Conservation (phyloP, 2,113 vertebrate species). For the Probosciger aterrimus region DNA sequence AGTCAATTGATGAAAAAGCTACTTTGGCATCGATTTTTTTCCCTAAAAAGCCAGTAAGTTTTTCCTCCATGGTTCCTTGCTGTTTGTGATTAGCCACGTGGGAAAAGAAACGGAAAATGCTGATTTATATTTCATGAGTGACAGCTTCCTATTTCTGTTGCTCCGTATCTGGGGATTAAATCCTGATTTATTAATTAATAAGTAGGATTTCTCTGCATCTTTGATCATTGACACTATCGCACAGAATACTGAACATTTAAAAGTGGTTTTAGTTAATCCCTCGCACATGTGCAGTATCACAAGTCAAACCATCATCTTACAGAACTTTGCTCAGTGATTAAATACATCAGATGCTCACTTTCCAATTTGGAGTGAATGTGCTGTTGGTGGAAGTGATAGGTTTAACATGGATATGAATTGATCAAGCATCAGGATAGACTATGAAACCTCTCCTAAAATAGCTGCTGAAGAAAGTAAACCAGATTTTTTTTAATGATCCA, state of each 20-base stretch:
- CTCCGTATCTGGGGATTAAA: not conserved
- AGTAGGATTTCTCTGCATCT: not conserved
- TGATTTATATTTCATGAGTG: not conserved
- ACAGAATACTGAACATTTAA: conserved; percentile 25
- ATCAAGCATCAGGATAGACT: not conserved
- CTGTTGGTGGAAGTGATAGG: not conserved
- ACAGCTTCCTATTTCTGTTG: conserved; percentile 35
- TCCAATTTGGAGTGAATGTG: not conserved
- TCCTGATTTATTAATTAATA: conserved; percentile 25
- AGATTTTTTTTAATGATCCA: not conserved
- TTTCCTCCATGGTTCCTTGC: not conserved
- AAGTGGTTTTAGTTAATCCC: not conserved
- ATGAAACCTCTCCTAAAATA: not conserved
- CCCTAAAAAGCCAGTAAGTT: not conserved
- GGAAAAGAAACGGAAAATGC: not conserved
- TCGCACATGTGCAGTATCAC: not conserved
- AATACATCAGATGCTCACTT: not conserved
- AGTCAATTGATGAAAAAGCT: not conserved
- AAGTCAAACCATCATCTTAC: not conserved
- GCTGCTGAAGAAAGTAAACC: not conserved
- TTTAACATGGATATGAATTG: not conserved
- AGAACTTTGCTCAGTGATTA: not conserved
- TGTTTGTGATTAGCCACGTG: not conserved
- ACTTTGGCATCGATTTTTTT: not conserved
- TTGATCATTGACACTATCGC: conserved; percentile 28